phyloP scores from a whole-genome alignment of 2,888 invertebrate genomes.

The Dicyrtoma fusca region DNA sequence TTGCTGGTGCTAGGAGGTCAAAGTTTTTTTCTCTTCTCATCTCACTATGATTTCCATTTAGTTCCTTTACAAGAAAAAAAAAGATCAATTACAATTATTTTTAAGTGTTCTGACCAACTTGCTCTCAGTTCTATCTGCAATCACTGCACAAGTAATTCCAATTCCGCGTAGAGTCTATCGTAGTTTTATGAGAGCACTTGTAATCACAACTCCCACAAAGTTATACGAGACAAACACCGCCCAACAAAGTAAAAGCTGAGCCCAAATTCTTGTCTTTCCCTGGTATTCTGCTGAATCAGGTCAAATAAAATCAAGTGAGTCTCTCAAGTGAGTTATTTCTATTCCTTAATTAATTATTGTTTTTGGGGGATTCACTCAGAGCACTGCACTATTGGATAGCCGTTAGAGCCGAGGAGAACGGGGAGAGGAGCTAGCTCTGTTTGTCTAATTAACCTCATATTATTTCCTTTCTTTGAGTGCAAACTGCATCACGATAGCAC shows the following conservation, averaged over 20 bases:
- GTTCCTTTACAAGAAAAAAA: neutral
- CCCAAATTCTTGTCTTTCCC: neutral
- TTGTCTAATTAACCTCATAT: neutral
- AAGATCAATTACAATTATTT: conserved; percentile 34
- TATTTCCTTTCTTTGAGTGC: too few species aligned
- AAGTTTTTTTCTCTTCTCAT: conserved; percentile 6
- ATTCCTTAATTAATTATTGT: conserved; percentile 17
- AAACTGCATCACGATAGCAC: too few species aligned
- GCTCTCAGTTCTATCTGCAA: neutral
- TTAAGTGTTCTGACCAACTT: conserved; percentile 26
- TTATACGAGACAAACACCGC: too few species aligned
- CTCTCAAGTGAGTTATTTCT: neutral
- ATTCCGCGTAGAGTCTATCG: too few species aligned
- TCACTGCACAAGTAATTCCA: neutral
- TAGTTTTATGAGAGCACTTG: too few species aligned
- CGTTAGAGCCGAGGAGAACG: too few species aligned
- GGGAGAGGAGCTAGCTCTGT: neutral
- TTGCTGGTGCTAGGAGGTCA: neutral
- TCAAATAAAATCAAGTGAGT: neutral
- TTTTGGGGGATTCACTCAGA: too few species aligned
- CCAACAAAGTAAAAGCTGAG: neutral
- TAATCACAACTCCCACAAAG: too few species aligned
- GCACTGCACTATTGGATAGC: too few species aligned
- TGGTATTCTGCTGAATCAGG: neutral
- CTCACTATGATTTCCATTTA: neutral